Base-by-base conservation (phyloP, 2,888 invertebrate genomes). In the Orthosia incerta region DNA sequence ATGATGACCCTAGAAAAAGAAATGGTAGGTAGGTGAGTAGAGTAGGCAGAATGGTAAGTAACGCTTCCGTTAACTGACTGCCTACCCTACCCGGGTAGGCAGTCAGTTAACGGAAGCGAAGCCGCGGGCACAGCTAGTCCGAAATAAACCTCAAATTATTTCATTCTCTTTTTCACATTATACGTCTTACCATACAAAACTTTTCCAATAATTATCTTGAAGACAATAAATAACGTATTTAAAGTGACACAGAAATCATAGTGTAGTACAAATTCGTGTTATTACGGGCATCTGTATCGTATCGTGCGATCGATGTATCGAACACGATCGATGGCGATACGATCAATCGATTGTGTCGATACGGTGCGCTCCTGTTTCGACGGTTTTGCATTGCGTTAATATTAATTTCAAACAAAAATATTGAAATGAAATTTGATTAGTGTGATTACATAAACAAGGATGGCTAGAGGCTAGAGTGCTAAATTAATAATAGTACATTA, bases 281-380 rank as follows among this genome's bases (percentile, higher is more conserved):
- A 87, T 88, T 85, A 85, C 80, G 76, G 74, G 82, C 73, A 74
- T 73, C 67, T 79, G 76, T 79, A 77, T 76, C 67, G 81, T 80
- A 85, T 80, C 85, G 78, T 31, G 45, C 77, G 76, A 84, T 87
- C 83, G 80, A 73, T 77, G 71, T 85, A 89, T 87, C 89, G 82
- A 83, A 88, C 89, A 87, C 88, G 83, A 89, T 88, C 88, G 86
- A 60, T 46, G 46, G 60, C 63, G 87, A 88, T 88, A 86, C 76
- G 71, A 88, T 88, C 86, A 69, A 73, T 3, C 84, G 84, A 87
- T 84, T 87, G 77, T 76, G 50, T 75, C 31, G 23, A 20, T 46
- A 55, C 48, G 80, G 83, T 64, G 57, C 11, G 48, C 3, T 83
- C 74, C 48, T 51, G 46, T 20, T 63, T 80, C 61, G 71, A 59